Evolutionary conservation across 2,797 vertebrate species (phyloP).

Genomic region (Rhinogobio ventralis): DNA sequence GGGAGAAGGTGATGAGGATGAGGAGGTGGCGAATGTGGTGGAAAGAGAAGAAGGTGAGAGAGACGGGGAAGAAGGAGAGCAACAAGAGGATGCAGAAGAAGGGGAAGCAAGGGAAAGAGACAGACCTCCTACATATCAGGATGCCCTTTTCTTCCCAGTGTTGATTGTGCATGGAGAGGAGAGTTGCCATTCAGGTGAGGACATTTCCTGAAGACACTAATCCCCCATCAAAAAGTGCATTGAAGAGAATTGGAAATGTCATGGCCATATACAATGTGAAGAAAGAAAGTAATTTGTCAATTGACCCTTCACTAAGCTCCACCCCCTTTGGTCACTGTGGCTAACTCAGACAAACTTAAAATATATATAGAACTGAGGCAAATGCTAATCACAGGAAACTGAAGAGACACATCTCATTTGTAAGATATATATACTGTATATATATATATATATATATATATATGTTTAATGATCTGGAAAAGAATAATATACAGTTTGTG

Average conservation of each 20-base stretch:
- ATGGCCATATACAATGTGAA: not conserved
- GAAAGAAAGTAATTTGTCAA: not conserved
- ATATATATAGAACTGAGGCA: not conserved
- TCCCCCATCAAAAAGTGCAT: constrained; percentile 9
- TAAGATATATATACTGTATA: too few relatives aligned
- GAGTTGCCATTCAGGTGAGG: constrained; percentile 81
- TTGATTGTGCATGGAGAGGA: constrained; percentile 84
- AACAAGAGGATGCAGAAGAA: constrained; percentile 67
- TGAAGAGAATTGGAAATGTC: not conserved
- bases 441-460: too few relatives aligned
- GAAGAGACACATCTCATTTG: not conserved
- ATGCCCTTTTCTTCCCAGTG: constrained; percentile 83
- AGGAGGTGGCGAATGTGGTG: constrained; percentile 61
- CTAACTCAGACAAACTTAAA: not conserved
- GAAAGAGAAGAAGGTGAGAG: constrained; percentile 58
- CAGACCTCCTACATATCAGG: constrained; percentile 81
- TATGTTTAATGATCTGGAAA: not conserved
- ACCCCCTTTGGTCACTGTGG: constrained; percentile 4
- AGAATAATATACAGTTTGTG: not conserved
- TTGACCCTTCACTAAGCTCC: not conserved
- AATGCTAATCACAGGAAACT: constrained; percentile 1
- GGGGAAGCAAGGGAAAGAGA: constrained; percentile 71
- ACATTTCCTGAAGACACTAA: constrained; percentile 51
- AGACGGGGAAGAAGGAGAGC: constrained; percentile 65
- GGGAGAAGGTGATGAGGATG: constrained; percentile 76